Evolutionary conservation across 2,113 vertebrate genomes (phyloP).

Genomic region (Colossoma macropomum): DNA sequence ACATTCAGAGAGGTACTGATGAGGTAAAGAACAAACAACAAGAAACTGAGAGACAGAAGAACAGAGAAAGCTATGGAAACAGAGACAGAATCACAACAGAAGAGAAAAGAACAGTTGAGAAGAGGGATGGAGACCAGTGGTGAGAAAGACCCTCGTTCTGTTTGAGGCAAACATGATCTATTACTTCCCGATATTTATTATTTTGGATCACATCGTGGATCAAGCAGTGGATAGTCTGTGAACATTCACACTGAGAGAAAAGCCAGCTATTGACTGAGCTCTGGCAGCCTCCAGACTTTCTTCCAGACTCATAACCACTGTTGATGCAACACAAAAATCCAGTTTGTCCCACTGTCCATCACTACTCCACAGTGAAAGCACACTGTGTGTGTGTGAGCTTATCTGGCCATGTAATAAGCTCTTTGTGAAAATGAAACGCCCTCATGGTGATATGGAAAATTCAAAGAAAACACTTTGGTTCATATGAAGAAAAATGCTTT

Average conservation of each 20-base stretch:
- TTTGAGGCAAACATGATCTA: background rate
- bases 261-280: background rate
- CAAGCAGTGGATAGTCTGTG: conserved; percentile 2
- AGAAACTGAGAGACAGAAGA: background rate
- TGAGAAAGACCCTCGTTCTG: conserved; percentile 2
- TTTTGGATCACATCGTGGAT: background rate
- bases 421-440: background rate
- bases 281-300: background rate
- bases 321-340: background rate
- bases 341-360: background rate
- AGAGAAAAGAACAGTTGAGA: background rate
- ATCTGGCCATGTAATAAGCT: background rate
- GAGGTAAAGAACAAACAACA: background rate
- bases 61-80: background rate
- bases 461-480: background rate
- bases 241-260: background rate
- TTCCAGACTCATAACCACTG: background rate
- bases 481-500: too few species aligned
- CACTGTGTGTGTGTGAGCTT: background rate
- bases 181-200: background rate
- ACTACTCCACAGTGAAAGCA: background rate
- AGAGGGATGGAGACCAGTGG: background rate
- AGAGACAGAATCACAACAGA: background rate
- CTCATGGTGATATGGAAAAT: background rate
- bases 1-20: background rate